Conservation (phyloP, 2,113 vertebrate genomes). For the Oryzias javanicus region DNA sequence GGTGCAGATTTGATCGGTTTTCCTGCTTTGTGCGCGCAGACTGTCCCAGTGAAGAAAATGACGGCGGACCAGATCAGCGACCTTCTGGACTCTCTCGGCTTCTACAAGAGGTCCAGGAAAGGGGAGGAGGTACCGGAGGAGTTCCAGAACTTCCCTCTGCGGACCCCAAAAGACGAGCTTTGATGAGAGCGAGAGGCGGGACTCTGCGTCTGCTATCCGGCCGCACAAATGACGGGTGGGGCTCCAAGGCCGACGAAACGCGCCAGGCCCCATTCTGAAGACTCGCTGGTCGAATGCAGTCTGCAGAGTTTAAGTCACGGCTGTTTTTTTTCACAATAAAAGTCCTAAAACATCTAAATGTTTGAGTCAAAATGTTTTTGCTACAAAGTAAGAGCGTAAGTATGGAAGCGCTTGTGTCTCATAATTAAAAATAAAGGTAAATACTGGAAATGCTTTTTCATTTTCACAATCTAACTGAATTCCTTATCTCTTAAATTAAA, state of each 20-base stretch:
- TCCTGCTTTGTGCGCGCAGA: constrained; percentile 45
- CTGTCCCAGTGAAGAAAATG: constrained; percentile 76
- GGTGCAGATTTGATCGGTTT: constrained; percentile 22
- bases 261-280: constrained; percentile 70
- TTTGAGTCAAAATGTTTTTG: not conserved
- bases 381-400: not conserved
- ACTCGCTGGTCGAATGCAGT: constrained; percentile 23
- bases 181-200: constrained; percentile 69
- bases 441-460: not conserved
- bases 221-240: constrained; percentile 66
- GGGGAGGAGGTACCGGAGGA: constrained; percentile 80
- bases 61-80: constrained; percentile 78
- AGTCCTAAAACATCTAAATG: not conserved
- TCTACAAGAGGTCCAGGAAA: constrained; percentile 80
- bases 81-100: constrained; percentile 78
- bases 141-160: constrained; percentile 76
- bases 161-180: constrained; percentile 75
- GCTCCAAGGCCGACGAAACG: constrained; percentile 54
- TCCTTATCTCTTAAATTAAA: too few relatives aligned
- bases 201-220: constrained; percentile 52
- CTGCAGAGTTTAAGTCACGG: constrained; percentile 11
- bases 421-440: too few relatives aligned
- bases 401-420: too few relatives aligned
- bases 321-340: constrained; percentile 2
- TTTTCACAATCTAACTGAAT: too few relatives aligned